Evolutionary conservation across 1,140 invertebrate genomes (phyloP), one percentile per base, ranked within the genome.

Genomic region (Cyclina sinensis): DNA sequence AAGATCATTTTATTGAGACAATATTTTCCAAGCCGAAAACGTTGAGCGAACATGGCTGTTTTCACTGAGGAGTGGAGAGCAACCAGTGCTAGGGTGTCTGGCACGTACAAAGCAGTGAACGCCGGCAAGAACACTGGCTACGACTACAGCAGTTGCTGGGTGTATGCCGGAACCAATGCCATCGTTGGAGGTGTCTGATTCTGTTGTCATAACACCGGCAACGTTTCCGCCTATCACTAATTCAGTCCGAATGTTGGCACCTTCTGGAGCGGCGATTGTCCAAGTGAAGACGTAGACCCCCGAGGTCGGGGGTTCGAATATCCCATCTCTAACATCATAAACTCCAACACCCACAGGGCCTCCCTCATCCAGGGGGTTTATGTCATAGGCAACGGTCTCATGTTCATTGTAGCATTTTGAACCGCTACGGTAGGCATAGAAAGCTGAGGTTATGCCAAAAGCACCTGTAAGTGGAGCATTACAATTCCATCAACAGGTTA

Each of bases 391-490:
- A 24, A 62, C 27, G 7, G n/a, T 24, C 14, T 62, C 57, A 27
- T 27, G 24, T 18, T 27, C 24, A n/a, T 62, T 7, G 57, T 62
- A 27, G n/a, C 57, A 62, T 5, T 5, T 27, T 1, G 1, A 27
- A 4, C 4, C 27, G 57, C 57, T 62, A n/a, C 21, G 57, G 24
- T 62, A 62, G 1, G 57, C 57, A 62, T 62, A 24, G 24, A 62
- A 62, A 62, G 57, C 57, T 14, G 5, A 1, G 7, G 5, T 27
- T 21, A 1, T 27, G 27, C 57, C 57, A 7, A 24, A 18, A 62
- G 57, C 57, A 62, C 57, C 57, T 62, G 51, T 57, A 21, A 57
- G n/a, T n/a, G n/a, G n/a, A n/a, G n/a, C n/a, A n/a, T n/a, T n/a
- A n/a, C n/a, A n/a, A n/a, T n/a, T n/a, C n/a, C n/a, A n/a, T n/a